phyloP scores from a whole-genome alignment of 2,888 invertebrate genomes.

The Labia minor region DNA sequence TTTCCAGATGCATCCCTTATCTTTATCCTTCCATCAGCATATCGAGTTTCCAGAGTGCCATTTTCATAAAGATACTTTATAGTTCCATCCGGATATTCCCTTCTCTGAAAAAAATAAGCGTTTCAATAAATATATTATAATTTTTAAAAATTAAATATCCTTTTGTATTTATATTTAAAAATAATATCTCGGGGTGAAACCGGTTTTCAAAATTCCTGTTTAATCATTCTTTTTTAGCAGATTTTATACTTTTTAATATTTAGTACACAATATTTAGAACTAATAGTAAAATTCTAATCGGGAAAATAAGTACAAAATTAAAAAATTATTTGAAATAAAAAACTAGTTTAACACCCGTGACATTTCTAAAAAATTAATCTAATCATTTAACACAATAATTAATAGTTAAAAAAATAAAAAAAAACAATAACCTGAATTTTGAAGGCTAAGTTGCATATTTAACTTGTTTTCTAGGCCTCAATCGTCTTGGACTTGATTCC shows the following conservation, averaged over 20 bases:
- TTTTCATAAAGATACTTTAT: conserved; percentile 79
- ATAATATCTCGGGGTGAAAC: background rate
- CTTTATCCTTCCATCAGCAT: conserved; percentile 74
- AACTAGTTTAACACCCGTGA: background rate
- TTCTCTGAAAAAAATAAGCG: conserved; percentile 61
- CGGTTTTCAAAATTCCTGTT: background rate
- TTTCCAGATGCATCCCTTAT: conserved; percentile 39
- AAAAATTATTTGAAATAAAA: background rate
- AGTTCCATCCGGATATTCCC: conserved; percentile 89
- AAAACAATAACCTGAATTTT: background rate
- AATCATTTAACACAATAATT: no score
- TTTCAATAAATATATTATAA: conserved; percentile 16
- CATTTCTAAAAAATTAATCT: no score
- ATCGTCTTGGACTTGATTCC: no score
- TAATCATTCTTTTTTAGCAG: background rate
- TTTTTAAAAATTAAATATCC: background rate
- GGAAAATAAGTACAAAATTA: no score
- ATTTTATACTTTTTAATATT: conserved; percentile 14
- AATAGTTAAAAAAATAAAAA: background rate
- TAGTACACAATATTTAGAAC: no score
- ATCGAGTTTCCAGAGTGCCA: conserved; percentile 84
- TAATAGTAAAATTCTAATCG: no score
- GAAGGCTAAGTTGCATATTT: background rate
- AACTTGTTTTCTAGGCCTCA: no score
- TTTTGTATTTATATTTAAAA: no score